Percentiles rank a stretch among this genome's conserved stretches.
Conservation (phyloP, 2,113 vertebrate species). For the Orthonyx spaldingii region DNA sequence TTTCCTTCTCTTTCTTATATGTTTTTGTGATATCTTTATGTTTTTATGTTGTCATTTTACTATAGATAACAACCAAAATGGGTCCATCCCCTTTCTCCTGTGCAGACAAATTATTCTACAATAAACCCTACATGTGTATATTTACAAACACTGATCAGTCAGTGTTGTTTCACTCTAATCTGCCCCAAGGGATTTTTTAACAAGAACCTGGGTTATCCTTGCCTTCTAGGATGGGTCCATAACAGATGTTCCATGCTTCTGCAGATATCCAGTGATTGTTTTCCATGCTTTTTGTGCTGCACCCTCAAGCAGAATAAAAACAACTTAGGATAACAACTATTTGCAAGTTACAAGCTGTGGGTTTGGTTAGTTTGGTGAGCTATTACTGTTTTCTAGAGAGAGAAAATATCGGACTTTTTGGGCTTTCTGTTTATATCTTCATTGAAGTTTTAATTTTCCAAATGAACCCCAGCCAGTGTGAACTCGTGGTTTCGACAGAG, state of each 20-base stretch:
- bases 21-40: neutral
- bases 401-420: neutral
- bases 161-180: neutral
- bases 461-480: neutral
- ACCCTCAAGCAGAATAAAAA: neutral
- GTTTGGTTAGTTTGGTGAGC: neutral
- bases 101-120: neutral
- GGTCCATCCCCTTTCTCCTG: neutral
- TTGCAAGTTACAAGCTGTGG: neutral
- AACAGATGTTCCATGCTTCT: neutral
- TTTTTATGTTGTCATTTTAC: neutral
- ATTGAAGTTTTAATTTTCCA: neutral
- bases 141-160: neutral
- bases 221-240: neutral
- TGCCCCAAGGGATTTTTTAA: neutral
- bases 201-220: neutral
- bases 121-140: neutral
- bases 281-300: neutral
- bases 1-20: neutral
- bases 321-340: neutral
- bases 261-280: neutral
- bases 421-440: neutral
- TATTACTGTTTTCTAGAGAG: neutral
- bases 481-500: neutral
- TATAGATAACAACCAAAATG: neutral